Evolutionary conservation across 2,113 vertebrate species (phyloP).

Genomic region (Pseudolaguvia tuberculata): DNA sequence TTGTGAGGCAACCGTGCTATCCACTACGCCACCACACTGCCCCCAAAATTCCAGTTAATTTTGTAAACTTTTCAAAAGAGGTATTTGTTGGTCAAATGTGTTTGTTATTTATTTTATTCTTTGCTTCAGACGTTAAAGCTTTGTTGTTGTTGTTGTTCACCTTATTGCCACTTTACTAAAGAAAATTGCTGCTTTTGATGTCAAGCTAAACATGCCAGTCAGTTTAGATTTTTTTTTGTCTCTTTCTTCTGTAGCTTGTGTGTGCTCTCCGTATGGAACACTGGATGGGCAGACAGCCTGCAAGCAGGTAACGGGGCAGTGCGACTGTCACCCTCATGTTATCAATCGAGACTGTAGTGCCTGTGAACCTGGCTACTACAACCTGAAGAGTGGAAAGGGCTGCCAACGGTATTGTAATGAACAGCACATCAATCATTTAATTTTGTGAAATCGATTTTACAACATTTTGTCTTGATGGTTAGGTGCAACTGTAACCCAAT

Average conservation of each 20-base stretch:
- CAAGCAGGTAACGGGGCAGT: conserved; percentile 85
- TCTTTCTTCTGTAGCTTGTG: conserved; percentile 71
- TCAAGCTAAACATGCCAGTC: too few relatives aligned
- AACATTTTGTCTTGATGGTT: neutral
- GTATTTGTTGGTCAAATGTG: too few relatives aligned
- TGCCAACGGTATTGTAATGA: conserved; percentile 76
- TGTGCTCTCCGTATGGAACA: conserved; percentile 79
- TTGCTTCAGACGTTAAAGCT: too few relatives aligned
- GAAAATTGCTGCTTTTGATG: too few relatives aligned
- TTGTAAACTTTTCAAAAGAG: too few relatives aligned
- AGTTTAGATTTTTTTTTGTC: neutral
- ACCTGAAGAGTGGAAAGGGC: conserved; percentile 81
- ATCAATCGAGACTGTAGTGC: conserved; percentile 80
- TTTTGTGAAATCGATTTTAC: neutral
- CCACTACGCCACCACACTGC: too few relatives aligned
- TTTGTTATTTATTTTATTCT: too few relatives aligned
- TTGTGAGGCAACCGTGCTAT: too few relatives aligned
- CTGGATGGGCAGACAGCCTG: conserved; percentile 72
- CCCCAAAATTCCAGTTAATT: too few relatives aligned
- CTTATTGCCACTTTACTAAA: too few relatives aligned
- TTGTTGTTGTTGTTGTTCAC: too few relatives aligned
- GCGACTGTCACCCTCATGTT: conserved; percentile 81
- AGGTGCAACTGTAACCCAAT: conserved; percentile 87
- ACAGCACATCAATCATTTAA: too few relatives aligned
- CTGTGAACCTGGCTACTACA: conserved; percentile 88